Evolutionary conservation across 1,140 invertebrate species (phyloP), one percentile per base, ranked within the genome.

Genomic region (Radopholus similis): DNA sequence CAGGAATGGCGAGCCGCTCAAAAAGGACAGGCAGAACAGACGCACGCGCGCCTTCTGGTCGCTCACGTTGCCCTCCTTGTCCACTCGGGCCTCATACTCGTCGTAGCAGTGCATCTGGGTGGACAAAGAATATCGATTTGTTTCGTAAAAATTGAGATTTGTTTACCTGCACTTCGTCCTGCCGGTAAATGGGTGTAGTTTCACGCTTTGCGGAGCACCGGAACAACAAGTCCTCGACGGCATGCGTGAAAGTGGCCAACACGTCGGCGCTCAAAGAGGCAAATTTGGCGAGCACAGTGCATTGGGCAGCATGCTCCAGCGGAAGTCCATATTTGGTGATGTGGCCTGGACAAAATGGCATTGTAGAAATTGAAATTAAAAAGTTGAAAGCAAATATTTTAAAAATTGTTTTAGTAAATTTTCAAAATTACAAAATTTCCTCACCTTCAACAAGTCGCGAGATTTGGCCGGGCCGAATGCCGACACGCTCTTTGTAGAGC

Each of bases 401-500:
- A n/a, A n/a, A n/a, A n/a, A n/a, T n/a, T n/a, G n/a, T n/a, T n/a
- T n/a, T n/a, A n/a, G n/a, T n/a, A n/a, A n/a, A n/a, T n/a, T n/a
- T n/a, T n/a, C n/a, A n/a, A n/a, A n/a, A n/a, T n/a, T n/a, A n/a
- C n/a, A n/a, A n/a, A n/a, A n/a, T n/a, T n/a, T n/a, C n/a, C n/a
- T n/a, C n/a, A n/a, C n/a, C 92, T 66, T 95, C 84, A 15, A 83
- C 80, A 15, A 83, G 73, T 18, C 81, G 49, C 32, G 75, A 69
- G 35, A 82, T 83, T 68, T 82, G 82, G 18, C 81, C 95, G 0
- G 94, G 91, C 76, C 94, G 86, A 13, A 99, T 91, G 3, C 95
- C 95, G 0, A 96, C 93, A 30, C 93, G 86, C 83, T 98, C 95
- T 83, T 96, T 96, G 84, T 98, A 99, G 83, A 96, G 95, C 34